Evolutionary conservation across 1,140 invertebrate species (phyloP).

Genomic region (Procambarus virginalis): DNA sequence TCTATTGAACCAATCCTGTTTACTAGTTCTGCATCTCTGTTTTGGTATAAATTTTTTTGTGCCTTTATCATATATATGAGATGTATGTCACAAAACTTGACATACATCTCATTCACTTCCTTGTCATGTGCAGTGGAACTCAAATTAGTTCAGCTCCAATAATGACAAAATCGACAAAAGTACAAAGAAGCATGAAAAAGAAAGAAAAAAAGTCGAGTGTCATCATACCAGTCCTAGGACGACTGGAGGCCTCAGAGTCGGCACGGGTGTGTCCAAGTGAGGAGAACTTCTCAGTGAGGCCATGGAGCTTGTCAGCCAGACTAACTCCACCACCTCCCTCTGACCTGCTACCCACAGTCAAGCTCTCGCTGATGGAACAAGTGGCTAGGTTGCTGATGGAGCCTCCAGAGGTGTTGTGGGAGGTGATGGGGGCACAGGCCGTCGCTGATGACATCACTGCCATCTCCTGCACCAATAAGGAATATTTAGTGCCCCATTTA

Average conservation of each 20-base stretch:
- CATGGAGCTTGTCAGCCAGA: constrained; percentile 89
- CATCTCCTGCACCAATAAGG: constrained; percentile 79
- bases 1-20: no score
- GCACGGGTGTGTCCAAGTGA: constrained; percentile 81
- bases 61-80: no score
- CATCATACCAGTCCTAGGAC: constrained; percentile 51
- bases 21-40: no score
- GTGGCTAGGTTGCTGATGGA: constrained; percentile 77
- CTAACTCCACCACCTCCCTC: constrained; percentile 22
- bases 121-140: no score
- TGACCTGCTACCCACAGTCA: background rate
- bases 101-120: no score
- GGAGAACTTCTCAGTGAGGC: constrained; percentile 87
- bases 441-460: constrained; percentile 88
- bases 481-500: background rate
- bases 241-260: constrained; percentile 74
- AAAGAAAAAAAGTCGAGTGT: background rate
- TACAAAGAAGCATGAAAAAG: background rate
- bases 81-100: no score
- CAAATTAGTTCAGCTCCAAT: no score
- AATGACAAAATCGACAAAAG: no score
- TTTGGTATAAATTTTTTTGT: no score
- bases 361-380: constrained; percentile 31
- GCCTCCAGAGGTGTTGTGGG: constrained; percentile 74
- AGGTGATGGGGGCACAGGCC: constrained; percentile 87